phyloP scores from a whole-genome alignment of 2,113 vertebrate species.

The Pelmatolapia mariae region DNA sequence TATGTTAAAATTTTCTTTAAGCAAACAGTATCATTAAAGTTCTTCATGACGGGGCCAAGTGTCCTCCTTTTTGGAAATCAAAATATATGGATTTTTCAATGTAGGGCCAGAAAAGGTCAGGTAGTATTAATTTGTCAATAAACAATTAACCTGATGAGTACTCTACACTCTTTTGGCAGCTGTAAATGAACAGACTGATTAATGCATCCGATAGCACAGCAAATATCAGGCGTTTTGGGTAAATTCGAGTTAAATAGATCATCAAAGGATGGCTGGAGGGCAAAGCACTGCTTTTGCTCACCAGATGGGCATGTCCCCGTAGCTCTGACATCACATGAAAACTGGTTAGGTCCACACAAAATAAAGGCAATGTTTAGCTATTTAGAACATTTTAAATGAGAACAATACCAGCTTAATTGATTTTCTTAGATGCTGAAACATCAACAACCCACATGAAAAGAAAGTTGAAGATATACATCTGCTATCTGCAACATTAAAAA shows the following conservation, averaged over 20 bases:
- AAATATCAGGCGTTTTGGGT: background rate
- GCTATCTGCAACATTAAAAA: background rate
- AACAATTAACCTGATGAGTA: background rate
- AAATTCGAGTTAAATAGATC: background rate
- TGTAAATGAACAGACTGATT: background rate
- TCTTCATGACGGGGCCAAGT: background rate
- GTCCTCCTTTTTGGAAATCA: background rate
- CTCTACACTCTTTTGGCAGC: background rate
- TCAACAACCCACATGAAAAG: background rate
- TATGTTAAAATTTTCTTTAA: background rate
- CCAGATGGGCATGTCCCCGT: background rate
- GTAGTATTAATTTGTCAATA: background rate
- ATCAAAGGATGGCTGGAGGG: background rate
- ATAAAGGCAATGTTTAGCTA: background rate
- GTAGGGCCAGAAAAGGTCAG: background rate
- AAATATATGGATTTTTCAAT: background rate
- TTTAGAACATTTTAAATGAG: background rate
- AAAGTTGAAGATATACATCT: background rate
- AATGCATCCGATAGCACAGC: background rate
- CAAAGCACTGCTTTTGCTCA: background rate
- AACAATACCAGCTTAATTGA: background rate
- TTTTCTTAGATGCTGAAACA: background rate
- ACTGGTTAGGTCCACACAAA: background rate
- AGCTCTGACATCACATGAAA: background rate
- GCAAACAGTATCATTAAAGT: background rate